A percentile compares a stretch with the other conserved stretches of the same genome.
Evolutionary conservation across 2,797 vertebrate species (phyloP).

Genomic region (Iguana delicatissima): DNA sequence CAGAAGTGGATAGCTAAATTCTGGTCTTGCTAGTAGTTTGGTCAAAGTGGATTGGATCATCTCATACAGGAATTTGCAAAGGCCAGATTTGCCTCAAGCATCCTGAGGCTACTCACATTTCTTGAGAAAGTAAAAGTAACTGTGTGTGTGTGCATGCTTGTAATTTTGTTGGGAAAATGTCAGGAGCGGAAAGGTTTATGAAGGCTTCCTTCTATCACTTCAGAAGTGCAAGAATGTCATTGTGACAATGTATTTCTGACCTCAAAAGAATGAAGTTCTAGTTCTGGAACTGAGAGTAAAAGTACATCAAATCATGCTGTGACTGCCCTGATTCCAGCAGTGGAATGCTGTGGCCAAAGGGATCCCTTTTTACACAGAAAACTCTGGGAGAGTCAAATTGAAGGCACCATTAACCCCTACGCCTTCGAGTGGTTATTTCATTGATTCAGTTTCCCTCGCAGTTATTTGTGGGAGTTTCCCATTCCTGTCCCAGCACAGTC

Average conservation of each 20-base stretch:
- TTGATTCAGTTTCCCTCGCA: slow-evolving; percentile 66
- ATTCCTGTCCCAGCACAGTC: slow-evolving; percentile 49
- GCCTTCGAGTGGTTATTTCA: slow-evolving; percentile 28
- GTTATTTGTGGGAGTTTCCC: slow-evolving; percentile 40
- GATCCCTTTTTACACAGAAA: background rate
- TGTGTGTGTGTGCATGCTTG: too few species aligned
- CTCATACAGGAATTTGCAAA: background rate
- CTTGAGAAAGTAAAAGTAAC: background rate
- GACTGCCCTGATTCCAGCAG: background rate
- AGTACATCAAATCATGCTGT: background rate
- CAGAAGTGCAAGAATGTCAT: background rate
- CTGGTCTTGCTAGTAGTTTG: background rate
- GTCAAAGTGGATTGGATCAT: background rate
- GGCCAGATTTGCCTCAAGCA: background rate
- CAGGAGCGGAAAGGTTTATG: background rate
- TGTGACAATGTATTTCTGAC: background rate
- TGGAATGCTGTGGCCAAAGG: background rate
- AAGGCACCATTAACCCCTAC: slow-evolving; percentile 16
- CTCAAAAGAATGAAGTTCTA: background rate
- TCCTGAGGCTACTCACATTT: background rate
- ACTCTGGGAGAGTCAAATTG: background rate
- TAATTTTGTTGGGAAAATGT: background rate
- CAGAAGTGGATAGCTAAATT: background rate
- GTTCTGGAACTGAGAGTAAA: background rate
- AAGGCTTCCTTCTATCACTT: background rate